phyloP scores from a whole-genome alignment of 2,888 invertebrate genomes.

The Himalopsyche tibetana region DNA sequence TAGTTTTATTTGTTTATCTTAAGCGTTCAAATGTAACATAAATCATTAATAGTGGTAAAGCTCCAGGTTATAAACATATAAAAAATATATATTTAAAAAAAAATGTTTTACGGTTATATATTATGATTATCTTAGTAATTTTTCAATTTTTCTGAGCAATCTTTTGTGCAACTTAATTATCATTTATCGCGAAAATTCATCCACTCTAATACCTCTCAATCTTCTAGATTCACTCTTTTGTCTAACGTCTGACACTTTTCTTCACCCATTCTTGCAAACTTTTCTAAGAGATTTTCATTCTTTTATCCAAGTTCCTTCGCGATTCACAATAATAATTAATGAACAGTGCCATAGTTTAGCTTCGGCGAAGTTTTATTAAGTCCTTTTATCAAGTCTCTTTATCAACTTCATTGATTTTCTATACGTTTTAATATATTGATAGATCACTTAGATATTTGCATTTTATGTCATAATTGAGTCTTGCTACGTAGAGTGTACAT shows the following conservation, averaged over 20 bases:
- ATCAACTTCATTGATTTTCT: neutral
- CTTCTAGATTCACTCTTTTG: neutral
- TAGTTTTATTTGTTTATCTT: no score
- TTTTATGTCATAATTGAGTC: no score
- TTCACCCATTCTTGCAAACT: slow-evolving; percentile 13
- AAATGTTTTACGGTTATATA: no score
- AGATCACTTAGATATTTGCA: no score
- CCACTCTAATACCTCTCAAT: neutral
- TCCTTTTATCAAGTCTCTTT: neutral
- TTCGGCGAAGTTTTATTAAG: neutral
- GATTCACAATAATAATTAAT: slow-evolving; percentile 36
- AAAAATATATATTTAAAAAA: no score
- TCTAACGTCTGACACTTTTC: neutral
- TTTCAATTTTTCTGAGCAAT: neutral
- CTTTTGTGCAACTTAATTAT: neutral
- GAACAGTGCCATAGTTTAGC: slow-evolving; percentile 24
- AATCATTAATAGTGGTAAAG: no score
- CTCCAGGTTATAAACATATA: no score
- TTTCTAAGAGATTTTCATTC: slow-evolving; percentile 27
- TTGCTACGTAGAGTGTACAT: no score
- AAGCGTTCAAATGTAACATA: no score
- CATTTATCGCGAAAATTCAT: slow-evolving; percentile 16
- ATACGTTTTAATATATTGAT: no score
- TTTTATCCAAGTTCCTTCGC: neutral
- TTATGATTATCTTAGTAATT: no score